Percentiles rank a stretch among this genome's conserved stretches.
phyloP scores from a whole-genome alignment of 2,888 invertebrate genomes.

The Leptinotarsa peninsularis region DNA sequence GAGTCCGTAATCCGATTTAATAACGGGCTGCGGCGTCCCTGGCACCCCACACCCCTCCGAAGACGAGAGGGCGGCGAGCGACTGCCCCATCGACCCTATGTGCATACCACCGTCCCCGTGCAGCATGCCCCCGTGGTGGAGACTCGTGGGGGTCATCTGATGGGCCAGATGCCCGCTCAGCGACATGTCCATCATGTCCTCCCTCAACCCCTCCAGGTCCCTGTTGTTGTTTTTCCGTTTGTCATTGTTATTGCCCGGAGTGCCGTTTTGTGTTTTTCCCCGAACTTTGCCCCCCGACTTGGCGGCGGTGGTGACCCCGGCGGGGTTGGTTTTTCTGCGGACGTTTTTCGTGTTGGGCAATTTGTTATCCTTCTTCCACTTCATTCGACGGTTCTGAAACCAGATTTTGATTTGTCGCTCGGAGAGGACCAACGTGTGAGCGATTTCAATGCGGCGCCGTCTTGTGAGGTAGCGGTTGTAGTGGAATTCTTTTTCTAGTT shows the following conservation, averaged over 20 bases:
- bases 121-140: constrained; percentile 61
- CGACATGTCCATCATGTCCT: constrained; percentile 67
- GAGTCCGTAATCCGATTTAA: constrained; percentile 90
- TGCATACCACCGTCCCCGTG: constrained; percentile 67
- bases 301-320: constrained; percentile 75
- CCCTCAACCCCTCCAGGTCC: constrained; percentile 72
- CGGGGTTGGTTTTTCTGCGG: constrained; percentile 81
- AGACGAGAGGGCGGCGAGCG: constrained; percentile 70
- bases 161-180: constrained; percentile 62
- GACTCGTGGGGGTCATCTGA: constrained; percentile 66
- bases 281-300: constrained; percentile 65
- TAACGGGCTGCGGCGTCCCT: constrained; percentile 71
- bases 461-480: constrained; percentile 97
- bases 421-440: constrained; percentile 93
- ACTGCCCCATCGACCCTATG: constrained; percentile 68
- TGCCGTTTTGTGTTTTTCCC: constrained; percentile 63
- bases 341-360: constrained; percentile 85
- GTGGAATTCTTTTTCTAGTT: constrained; percentile 97
- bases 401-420: constrained; percentile 92
- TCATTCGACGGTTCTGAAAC: constrained; percentile 89
- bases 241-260: constrained; percentile 71
- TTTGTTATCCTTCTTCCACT: constrained; percentile 90
- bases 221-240: constrained; percentile 73
- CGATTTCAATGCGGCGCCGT: constrained; percentile 95
- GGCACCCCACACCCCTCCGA: constrained; percentile 70